These are phyloP conservation scores for Hemaris fuciformis DNA, from an alignment of 2,888 invertebrate species.

Conservation along the genomic window DNA sequence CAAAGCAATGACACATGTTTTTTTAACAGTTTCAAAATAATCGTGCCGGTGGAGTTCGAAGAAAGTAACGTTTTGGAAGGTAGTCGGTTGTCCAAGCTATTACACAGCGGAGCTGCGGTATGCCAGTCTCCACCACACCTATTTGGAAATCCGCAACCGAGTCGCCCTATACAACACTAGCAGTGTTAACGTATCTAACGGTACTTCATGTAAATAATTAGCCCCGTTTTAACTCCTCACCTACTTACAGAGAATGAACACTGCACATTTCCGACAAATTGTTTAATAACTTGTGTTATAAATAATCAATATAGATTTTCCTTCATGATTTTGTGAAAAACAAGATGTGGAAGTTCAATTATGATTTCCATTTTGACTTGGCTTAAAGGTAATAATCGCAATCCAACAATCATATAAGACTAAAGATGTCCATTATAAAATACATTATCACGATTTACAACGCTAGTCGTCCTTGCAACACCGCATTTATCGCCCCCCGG, in stretches of 20 bases:
- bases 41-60: background rate
- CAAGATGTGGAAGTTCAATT: background rate
- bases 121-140: conserved; percentile 24
- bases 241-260: background rate
- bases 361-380: conserved; percentile 30
- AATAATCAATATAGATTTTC: too few relatives aligned
- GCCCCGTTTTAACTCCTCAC: background rate
- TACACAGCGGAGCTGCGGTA: background rate
- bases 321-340: too few relatives aligned
- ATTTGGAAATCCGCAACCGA: conserved; percentile 15
- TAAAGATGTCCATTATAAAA: conserved; percentile 33
- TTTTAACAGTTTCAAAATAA: background rate
- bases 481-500: conserved; percentile 31
- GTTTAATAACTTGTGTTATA: too few relatives aligned
- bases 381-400: conserved; percentile 2
- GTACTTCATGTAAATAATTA: conserved; percentile 11
- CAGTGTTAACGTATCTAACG: conserved; percentile 6
- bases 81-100: background rate
- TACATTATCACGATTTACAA: conserved; percentile 29
- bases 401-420: conserved; percentile 25
- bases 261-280: too few relatives aligned
- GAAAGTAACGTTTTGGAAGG: background rate
- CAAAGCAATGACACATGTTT: background rate
- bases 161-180: background rate
- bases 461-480: conserved; percentile 25